Percentiles rank a stretch among this genome's conserved stretches.
These are phyloP conservation scores for Cheiracanthium punctorium DNA, from an alignment of 2,888 invertebrate species.

Conservation along the genomic window DNA sequence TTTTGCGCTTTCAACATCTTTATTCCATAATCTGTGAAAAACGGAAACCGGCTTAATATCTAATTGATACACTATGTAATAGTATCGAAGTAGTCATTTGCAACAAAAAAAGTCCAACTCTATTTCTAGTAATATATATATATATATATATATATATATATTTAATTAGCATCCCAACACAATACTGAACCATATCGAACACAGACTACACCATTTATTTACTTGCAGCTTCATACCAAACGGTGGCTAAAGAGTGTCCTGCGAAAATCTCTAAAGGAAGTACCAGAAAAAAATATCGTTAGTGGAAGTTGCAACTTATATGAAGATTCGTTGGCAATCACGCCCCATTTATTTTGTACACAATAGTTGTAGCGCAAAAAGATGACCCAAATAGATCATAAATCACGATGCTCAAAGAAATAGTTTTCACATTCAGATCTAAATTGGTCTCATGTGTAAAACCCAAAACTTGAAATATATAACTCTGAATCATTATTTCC, in stretches of 20 bases:
- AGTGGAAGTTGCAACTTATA: background rate
- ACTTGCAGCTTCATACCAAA: no score
- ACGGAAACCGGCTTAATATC: no score
- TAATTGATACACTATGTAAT: no score
- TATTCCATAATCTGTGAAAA: no score
- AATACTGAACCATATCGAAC: no score
- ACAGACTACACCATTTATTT: no score
- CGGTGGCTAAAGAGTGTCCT: background rate
- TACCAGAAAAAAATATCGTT: background rate
- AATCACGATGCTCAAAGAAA: constrained; percentile 55
- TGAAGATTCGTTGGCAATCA: constrained; percentile 41
- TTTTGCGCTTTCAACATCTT: no score
- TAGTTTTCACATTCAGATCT: constrained; percentile 65
- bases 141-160: no score
- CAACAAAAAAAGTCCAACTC: no score
- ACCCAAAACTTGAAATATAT: constrained; percentile 3
- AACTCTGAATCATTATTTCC: background rate
- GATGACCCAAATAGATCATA: constrained; percentile 54
- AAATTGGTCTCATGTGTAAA: constrained; percentile 48
- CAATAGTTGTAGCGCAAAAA: constrained; percentile 50
- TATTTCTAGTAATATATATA: no score
- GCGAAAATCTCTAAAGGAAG: background rate
- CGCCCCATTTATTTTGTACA: constrained; percentile 61
- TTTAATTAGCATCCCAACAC: no score
- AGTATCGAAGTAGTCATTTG: no score